Percentiles rank a stretch among this genome's conserved stretches.
Evolutionary conservation across 1,140 invertebrate genomes (phyloP).

Genomic region (Dufourea novaeangliae): DNA sequence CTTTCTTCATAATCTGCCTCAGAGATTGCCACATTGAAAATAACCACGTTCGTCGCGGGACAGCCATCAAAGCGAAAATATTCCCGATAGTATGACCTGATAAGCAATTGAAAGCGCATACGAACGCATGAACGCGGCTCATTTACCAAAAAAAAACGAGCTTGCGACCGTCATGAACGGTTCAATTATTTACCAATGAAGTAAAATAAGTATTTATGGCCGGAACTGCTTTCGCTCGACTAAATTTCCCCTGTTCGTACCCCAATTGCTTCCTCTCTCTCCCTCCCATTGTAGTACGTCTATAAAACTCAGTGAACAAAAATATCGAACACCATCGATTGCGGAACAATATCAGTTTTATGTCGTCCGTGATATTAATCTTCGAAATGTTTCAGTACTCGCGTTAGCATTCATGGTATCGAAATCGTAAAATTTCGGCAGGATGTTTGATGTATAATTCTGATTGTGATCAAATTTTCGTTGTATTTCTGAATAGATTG

Average conservation of each 20-base stretch:
- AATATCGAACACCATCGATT: not conserved
- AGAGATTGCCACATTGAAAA: not conserved
- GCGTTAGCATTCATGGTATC: not conserved
- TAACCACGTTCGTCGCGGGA: not conserved
- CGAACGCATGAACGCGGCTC: not conserved
- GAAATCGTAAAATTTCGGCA: not conserved
- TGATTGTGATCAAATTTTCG: not conserved
- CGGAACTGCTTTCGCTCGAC: not conserved
- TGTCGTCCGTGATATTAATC: not conserved
- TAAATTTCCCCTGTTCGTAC: conserved; percentile 21
- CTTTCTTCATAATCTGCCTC: not conserved
- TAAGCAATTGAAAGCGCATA: conserved; percentile 7
- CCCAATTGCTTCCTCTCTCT: conserved; percentile 18
- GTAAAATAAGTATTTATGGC: conserved; percentile 39
- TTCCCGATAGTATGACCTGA: not conserved
- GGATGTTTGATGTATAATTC: not conserved
- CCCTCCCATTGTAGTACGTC: not conserved
- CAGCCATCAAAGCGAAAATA: conserved; percentile 5
- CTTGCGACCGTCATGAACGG: not conserved
- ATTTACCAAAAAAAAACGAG: conserved; percentile 16
- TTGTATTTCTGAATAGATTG: no score
- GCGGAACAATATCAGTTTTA: not conserved
- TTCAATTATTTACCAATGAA: conserved; percentile 37
- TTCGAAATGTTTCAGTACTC: not conserved
- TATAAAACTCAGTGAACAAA: not conserved